Evolutionary conservation across 2,113 vertebrate species (phyloP).

Genomic region (Genyomyrus donnyi): DNA sequence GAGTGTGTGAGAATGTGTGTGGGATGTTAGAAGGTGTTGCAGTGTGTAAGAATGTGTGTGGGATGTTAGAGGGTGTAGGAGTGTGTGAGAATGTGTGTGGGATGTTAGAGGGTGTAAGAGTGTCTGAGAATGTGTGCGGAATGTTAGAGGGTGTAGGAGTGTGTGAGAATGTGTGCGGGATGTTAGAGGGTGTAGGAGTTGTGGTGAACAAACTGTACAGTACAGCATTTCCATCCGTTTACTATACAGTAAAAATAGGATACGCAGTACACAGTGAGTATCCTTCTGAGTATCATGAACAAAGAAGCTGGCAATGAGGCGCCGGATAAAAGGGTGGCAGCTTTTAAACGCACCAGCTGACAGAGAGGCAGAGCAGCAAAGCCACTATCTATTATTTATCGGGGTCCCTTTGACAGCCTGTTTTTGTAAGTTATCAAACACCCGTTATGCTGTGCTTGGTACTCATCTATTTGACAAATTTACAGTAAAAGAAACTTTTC

Average conservation of each 20-base stretch:
- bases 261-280: background rate
- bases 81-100: background rate
- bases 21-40: background rate
- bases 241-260: background rate
- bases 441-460: background rate
- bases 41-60: background rate
- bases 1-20: background rate
- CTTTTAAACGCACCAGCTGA: background rate
- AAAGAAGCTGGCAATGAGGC: background rate
- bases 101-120: background rate
- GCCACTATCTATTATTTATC: background rate
- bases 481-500: constrained; percentile 29
- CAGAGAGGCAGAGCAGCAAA: background rate
- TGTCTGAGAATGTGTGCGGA: background rate
- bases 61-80: background rate
- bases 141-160: background rate
- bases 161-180: background rate
- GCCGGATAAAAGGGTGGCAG: background rate
- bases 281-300: background rate
- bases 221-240: background rate
- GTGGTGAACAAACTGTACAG: background rate
- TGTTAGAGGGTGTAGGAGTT: background rate
- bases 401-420: background rate
- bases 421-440: constrained; percentile 5
- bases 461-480: constrained; percentile 31